Base-by-base conservation (phyloP, 2,113 vertebrate species). In the Tor tambroides region DNA sequence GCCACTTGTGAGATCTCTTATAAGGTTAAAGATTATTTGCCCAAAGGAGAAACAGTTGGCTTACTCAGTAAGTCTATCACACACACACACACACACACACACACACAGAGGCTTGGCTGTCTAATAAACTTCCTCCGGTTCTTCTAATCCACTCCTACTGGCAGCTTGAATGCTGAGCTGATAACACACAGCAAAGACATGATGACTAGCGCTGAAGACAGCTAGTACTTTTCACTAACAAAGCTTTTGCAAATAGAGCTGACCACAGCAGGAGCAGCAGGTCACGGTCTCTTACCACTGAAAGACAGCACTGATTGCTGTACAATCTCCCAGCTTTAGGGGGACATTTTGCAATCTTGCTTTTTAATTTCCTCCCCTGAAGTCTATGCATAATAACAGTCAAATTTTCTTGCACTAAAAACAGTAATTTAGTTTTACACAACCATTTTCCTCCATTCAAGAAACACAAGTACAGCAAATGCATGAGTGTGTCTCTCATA, bases 111-210 rank as follows among this genome's bases (percentile, higher is more conserved):
- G 26, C 17, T 23, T 43, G 61, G 26, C 67, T 10, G 82, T 56
- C 65, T 84, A 84, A 84, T 74, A 11, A 56, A 38, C 82, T 84
- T 84, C 82, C 69, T 74, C 30, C 14, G 1, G 12, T 35, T 59
- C 46, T n/a, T 84, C 67, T 84, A 84, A 84, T 84, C 46, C 46
- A 84, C 82, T 74, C 17, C 21, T 38, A 41, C 54, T 80, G 75
- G 35, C 63, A 32, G 43, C 80, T 51, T 83, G 67, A 84, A 19
- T 17, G 67, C 67, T 84, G 30, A 84, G 67, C 69, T 56, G 82
- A 84, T 84, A 84, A 71, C 67, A 46, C 46, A 82, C 35, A 54
- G n/a, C 26, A 35, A 59, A 56, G 15, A 85, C 46, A 59, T 43
- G 49, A 59, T 43, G 49, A 26, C 59, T 65, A 67, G 43, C 15